Base-by-base conservation (phyloP, 2,113 vertebrate species). In the Dicrurus megarhynchus region DNA sequence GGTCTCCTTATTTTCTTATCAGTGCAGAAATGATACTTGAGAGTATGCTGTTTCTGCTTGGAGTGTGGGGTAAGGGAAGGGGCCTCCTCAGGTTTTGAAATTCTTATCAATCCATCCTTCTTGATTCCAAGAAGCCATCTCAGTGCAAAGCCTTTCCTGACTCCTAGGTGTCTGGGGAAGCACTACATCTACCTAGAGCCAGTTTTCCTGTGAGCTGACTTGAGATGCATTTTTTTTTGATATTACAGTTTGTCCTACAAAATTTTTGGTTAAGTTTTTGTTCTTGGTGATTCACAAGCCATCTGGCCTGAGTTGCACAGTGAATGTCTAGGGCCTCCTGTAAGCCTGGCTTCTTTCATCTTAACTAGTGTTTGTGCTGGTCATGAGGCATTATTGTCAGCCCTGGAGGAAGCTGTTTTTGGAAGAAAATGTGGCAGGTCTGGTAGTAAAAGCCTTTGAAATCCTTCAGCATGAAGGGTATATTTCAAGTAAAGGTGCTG, bases 1-100 rank as follows among this genome's bases (percentile, higher is more conserved):
- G 23, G 39, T 88, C 69, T 77, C 75, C 86, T 77, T 90, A 74
- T 90, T 89, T 90, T 95, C n/a, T 84, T 90, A 82, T 12, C 92
- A 79, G 12, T 95, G 77, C 91, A 92, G 68, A 96, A 94, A 73
- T 14, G 20, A 32, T 88, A 55, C 32, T 46, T 73, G 77, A 84
- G 83, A 60, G 52, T 87, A 14, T 11, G 26, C 52, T 80, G 24
- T 78, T 88, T 59, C 75, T 92, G n/a, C 52, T 74, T 79, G 84
- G 79, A 90, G 49, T 69, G 6, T 4, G 18, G 23, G 21, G 13
- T 70, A 64, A 86, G 41, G 49, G 69, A 68, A 87, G 17, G 37
- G 46, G 41, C 52, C 18, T 56, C 46, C 33, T 33, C 46, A 64
- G 77, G 23, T 53, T 95, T 76, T 73, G 73, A 93, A 96, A 73